Evolutionary conservation across 1,140 invertebrate species (phyloP), one percentile per base, ranked within the genome.

Genomic region (Manduca sexta): DNA sequence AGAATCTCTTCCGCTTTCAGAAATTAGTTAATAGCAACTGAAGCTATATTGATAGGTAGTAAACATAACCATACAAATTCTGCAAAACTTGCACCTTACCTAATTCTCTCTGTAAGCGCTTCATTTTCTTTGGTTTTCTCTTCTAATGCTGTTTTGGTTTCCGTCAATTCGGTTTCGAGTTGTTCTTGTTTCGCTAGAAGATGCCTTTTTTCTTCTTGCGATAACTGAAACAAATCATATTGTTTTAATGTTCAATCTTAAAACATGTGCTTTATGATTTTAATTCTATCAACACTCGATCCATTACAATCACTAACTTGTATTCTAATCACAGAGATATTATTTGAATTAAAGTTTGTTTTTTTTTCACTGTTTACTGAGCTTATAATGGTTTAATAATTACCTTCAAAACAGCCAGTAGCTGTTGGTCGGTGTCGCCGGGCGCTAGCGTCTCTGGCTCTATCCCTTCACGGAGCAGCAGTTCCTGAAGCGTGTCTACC

Each of bases 331-430:
- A 45, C n/a, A n/a, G n/a, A n/a, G n/a, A n/a, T 2, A 41, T 26
- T 1, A 37, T 5, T 8, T 7, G 13, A 37, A 37, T 8, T 13
- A 37, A 37, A 13, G 13, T 37, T 11, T 6, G 7, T 13, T 11
- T 7, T 8, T 13, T 4, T 37, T 11, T 37, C 7, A 11, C 4
- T 37, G 12, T 37, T 37, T 37, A 11, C 7, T 30, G n/a, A n/a
- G n/a, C n/a, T n/a, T n/a, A n/a, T n/a, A 5, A 30, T 30, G 5
- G 11, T 30, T 37, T 26, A 41, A 11, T 7, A 1, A 13, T 30
- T 44, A 91, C 91, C 85, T 96, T 95, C 0, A 97, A 84, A 26
- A 97, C 85, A 64, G 93, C 93, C n/a, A 95, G 87, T n/a, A 97
- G 82, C 72, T 95, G 94, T 55, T 92, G 90, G 67, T 96, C 95